phyloP scores from a whole-genome alignment of 2,888 invertebrate genomes.

The Apodemia duryi region DNA sequence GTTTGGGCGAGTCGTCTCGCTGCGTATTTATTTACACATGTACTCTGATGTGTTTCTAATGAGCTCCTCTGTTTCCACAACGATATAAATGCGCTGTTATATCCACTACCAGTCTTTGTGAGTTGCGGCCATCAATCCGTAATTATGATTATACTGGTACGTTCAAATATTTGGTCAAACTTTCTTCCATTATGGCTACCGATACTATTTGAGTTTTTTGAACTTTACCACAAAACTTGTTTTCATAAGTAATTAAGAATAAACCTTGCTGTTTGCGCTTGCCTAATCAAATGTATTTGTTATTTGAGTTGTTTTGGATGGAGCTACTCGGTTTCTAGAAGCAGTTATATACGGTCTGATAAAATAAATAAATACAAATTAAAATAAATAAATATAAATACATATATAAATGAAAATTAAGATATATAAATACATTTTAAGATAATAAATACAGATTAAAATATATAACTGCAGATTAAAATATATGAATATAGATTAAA shows the following conservation, averaged over 20 bases:
- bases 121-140: slow-evolving; percentile 45
- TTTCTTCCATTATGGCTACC: slow-evolving; percentile 75
- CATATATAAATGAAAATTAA: no score
- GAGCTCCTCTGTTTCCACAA: slow-evolving; percentile 51
- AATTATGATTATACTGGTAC: slow-evolving; percentile 62
- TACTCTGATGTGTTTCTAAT: slow-evolving; percentile 69
- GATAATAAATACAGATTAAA: no score
- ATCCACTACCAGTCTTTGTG: slow-evolving; percentile 74
- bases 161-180: slow-evolving; percentile 72
- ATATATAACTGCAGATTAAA: no score
- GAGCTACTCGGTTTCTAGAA: neutral
- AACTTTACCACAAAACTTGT: slow-evolving; percentile 56
- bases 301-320: slow-evolving; percentile 3
- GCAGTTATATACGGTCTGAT: neutral
- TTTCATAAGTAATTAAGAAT: slow-evolving; percentile 19
- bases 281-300: neutral
- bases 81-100: slow-evolving; percentile 59
- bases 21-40: slow-evolving; percentile 71
- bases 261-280: slow-evolving; percentile 15
- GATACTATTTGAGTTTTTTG: slow-evolving; percentile 58
- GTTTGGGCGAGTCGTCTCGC: slow-evolving; percentile 47
- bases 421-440: no score
- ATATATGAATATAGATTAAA: no score
- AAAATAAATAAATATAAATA: no score
- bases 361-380: no score